phyloP scores from a whole-genome alignment of 1,140 invertebrate species.

The Asobara japonica region DNA sequence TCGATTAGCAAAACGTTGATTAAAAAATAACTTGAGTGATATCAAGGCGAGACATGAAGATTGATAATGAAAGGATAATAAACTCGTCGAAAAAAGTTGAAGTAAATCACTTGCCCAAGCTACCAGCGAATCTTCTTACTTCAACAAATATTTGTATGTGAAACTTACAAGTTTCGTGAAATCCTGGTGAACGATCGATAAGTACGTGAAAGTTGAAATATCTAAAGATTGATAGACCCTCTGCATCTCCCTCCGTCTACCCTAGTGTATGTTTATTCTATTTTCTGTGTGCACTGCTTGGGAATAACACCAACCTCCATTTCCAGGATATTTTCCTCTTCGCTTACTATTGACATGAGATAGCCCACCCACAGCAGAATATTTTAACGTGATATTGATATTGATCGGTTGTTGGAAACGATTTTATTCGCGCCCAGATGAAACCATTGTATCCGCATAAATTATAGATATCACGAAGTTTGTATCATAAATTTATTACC shows the following conservation, averaged over 20 bases:
- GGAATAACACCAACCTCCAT: not conserved
- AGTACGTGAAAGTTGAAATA: conserved; percentile 31
- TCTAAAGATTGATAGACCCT: conserved; percentile 16
- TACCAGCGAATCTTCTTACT: too few relatives aligned
- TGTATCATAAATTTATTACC: too few relatives aligned
- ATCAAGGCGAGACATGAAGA: too few relatives aligned
- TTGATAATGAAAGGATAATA: too few relatives aligned
- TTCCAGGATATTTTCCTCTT: conserved; percentile 27
- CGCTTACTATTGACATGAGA: conserved; percentile 5
- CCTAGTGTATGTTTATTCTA: not conserved
- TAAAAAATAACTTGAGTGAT: too few relatives aligned
- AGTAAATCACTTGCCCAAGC: too few relatives aligned
- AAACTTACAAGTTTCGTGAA: not conserved
- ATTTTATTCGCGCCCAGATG: not conserved
- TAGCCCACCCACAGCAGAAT: not conserved
- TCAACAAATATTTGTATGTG: not conserved
- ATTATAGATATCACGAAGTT: too few relatives aligned
- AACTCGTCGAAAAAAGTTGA: too few relatives aligned
- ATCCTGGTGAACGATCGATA: conserved; percentile 12
- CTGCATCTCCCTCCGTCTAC: conserved; percentile 14
- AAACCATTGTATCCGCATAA: not conserved
- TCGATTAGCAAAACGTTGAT: too few relatives aligned
- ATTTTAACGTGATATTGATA: not conserved
- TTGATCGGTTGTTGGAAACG: not conserved
- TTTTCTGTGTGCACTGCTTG: not conserved